phyloP scores from a whole-genome alignment of 2,888 invertebrate genomes.

The Drosophila sordidula region DNA sequence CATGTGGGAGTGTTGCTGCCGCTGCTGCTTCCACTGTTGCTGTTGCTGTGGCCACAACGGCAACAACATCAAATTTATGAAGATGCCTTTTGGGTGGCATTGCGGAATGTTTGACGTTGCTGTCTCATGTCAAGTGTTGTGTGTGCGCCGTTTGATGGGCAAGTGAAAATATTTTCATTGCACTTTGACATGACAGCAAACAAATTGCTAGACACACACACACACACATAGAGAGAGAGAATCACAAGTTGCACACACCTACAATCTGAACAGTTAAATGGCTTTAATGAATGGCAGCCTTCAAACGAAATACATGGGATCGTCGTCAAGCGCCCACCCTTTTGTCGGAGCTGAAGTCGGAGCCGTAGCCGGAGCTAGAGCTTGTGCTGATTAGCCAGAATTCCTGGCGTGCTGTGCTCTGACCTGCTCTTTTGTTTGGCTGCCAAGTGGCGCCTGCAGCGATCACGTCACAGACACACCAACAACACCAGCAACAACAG shows the following conservation, averaged over 20 bases:
- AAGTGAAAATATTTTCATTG: conserved; percentile 82
- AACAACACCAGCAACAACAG: conserved; percentile 39
- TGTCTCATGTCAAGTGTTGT: conserved; percentile 75
- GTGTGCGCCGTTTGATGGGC: conserved; percentile 55
- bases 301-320: conserved; percentile 73
- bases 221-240: not conserved
- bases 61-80: conserved; percentile 75
- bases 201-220: conserved; percentile 63
- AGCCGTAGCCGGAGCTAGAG: conserved; percentile 23
- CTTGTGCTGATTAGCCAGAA: conserved; percentile 78
- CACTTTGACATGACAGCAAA: conserved; percentile 81
- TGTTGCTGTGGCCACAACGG: conserved; percentile 36
- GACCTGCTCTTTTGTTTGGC: conserved; percentile 76
- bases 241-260: conserved; percentile 55
- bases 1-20: conserved; percentile 76
- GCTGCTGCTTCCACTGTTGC: conserved; percentile 24
- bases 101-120: conserved; percentile 78
- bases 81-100: conserved; percentile 81
- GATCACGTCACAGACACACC: conserved; percentile 82
- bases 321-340: conserved; percentile 67
- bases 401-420: conserved; percentile 69
- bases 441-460: conserved; percentile 81
- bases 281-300: conserved; percentile 76
- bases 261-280: conserved; percentile 64
- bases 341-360: conserved; percentile 42